phyloP scores from a whole-genome alignment of 2,888 invertebrate species.

The Leucozona laternaria region DNA sequence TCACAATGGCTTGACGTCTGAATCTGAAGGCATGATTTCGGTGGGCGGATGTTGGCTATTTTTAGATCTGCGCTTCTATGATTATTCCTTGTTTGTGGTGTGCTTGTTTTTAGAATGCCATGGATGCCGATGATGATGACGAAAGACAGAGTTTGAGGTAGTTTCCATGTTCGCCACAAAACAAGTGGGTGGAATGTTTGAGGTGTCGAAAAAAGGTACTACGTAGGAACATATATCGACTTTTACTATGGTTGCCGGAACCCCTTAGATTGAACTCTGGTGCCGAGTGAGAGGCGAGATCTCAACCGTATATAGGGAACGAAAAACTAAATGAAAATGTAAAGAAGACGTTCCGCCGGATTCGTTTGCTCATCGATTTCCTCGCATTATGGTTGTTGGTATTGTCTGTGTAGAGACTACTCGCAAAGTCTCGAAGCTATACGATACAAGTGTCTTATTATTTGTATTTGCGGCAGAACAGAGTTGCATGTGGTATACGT shows the following conservation, averaged over 20 bases:
- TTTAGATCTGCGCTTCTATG: slow-evolving; percentile 66
- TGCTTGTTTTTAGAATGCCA: slow-evolving; percentile 58
- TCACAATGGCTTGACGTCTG: slow-evolving; percentile 55
- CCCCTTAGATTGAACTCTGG: slow-evolving; percentile 19
- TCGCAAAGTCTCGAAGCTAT: slow-evolving; percentile 27
- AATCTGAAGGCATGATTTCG: slow-evolving; percentile 69
- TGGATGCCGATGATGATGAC: too few relatives aligned
- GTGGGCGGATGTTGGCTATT: slow-evolving; percentile 73
- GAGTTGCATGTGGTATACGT: not conserved
- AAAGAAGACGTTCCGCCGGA: slow-evolving; percentile 42
- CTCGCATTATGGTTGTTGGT: slow-evolving; percentile 2
- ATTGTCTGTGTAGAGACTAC: not conserved
- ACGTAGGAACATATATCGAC: not conserved
- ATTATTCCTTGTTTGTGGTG: slow-evolving; percentile 57
- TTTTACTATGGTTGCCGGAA: slow-evolving; percentile 55
- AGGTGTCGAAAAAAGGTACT: slow-evolving; percentile 64
- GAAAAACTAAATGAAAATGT: slow-evolving; percentile 19
- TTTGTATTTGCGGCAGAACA: slow-evolving; percentile 38
- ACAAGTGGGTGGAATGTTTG: slow-evolving; percentile 63
- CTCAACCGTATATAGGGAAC: not conserved
- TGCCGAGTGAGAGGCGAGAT: slow-evolving; percentile 1
- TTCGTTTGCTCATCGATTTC: slow-evolving; percentile 60
- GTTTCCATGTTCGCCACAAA: slow-evolving; percentile 28
- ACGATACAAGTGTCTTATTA: slow-evolving; percentile 57
- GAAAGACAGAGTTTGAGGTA: slow-evolving; percentile 36